Conservation (phyloP, 2,888 invertebrate genomes). For the Tillus elongatus region DNA sequence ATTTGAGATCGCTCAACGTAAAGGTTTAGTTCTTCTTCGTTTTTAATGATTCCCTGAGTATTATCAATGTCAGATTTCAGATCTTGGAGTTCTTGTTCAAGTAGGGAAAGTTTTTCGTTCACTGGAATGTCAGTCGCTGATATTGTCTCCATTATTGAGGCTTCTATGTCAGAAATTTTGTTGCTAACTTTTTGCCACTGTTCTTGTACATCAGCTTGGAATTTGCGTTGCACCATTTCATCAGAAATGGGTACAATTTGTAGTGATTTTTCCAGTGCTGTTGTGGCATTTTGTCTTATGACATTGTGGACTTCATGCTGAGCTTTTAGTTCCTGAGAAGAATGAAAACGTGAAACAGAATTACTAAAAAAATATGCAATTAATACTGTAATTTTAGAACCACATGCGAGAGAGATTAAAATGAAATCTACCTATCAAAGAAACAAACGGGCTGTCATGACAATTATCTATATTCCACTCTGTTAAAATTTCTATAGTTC, state of each 20-base stretch:
- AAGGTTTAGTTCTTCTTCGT: constrained; percentile 70
- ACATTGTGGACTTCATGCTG: constrained; percentile 77
- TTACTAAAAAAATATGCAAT: constrained; percentile 9
- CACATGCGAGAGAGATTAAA: no score
- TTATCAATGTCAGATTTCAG: constrained; percentile 59
- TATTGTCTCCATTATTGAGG: constrained; percentile 58
- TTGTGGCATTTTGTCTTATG: constrained; percentile 61
- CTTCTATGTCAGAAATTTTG: constrained; percentile 57
- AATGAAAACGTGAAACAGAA: no score
- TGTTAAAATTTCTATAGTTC: no score
- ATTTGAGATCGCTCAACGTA: constrained; percentile 76
- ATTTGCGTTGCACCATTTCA: constrained; percentile 71
- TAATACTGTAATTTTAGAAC: no score
- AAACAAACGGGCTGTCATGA: no score
- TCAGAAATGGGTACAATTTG: constrained; percentile 75
- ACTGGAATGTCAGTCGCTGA: constrained; percentile 66
- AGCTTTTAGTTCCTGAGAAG: constrained; percentile 66
- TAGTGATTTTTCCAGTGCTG: constrained; percentile 67
- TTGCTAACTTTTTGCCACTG: constrained; percentile 62
- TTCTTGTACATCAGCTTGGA: constrained; percentile 67
- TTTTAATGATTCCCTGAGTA: constrained; percentile 70
- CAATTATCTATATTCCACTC: no score
- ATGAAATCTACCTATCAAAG: no score
- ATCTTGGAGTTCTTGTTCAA: constrained; percentile 71
- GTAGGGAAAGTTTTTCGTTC: constrained; percentile 61